These are phyloP conservation scores for Xyliphius kryptos DNA, from an alignment of 2,113 vertebrate species.

Conservation along the genomic window DNA sequence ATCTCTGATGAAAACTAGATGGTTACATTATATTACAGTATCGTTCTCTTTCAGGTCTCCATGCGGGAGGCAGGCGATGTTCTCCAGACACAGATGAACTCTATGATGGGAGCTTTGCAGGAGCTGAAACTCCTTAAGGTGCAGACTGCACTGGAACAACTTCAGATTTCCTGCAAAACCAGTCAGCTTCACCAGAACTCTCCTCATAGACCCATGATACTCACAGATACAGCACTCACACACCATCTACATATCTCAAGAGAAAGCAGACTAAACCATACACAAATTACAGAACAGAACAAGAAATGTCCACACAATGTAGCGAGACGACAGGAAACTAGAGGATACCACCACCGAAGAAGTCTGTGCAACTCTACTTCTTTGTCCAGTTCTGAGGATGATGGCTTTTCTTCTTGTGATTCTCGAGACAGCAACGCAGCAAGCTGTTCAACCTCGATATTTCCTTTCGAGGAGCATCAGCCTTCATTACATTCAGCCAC, in stretches of 20 bases:
- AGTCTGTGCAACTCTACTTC: slow-evolving; percentile 33
- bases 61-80: slow-evolving; percentile 67
- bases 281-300: slow-evolving; percentile 10
- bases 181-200: slow-evolving; percentile 29
- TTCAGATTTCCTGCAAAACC: slow-evolving; percentile 38
- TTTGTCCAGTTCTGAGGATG: slow-evolving; percentile 18
- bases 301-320: slow-evolving; percentile 5
- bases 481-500: slow-evolving; percentile 35
- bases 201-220: background rate
- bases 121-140: slow-evolving; percentile 62
- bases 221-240: background rate
- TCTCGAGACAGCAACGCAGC: slow-evolving; percentile 48
- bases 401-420: slow-evolving; percentile 15
- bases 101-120: slow-evolving; percentile 71
- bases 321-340: slow-evolving; percentile 1
- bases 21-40: too few species aligned
- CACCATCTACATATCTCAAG: slow-evolving; percentile 3
- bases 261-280: slow-evolving; percentile 1
- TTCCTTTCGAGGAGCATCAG: background rate
- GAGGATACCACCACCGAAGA: slow-evolving; percentile 10
- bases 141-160: slow-evolving; percentile 48
- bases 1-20: too few species aligned
- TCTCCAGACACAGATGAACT: slow-evolving; percentile 68
- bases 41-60: slow-evolving; percentile 70
- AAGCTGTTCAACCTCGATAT: slow-evolving; percentile 20